phyloP scores from a whole-genome alignment of 2,888 invertebrate species.

The Hermaeophaga mercurialis region DNA sequence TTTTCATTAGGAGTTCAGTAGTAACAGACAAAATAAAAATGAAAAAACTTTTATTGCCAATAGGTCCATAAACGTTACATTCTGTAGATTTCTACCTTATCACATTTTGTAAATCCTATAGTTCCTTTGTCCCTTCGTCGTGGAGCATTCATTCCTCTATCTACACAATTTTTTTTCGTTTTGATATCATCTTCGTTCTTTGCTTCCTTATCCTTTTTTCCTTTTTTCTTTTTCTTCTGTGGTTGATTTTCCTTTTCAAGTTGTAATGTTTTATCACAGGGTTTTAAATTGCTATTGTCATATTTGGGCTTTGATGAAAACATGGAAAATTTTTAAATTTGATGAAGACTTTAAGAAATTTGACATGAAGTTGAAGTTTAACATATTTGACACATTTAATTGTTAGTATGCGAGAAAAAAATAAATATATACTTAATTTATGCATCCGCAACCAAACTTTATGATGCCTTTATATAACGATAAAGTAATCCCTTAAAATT shows the following conservation, averaged over 20 bases:
- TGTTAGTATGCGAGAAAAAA: too few species aligned
- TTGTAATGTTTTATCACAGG: not conserved
- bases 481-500: conserved; percentile 10
- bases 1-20: too few species aligned
- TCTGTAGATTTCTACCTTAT: not conserved
- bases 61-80: too few species aligned
- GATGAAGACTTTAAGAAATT: too few species aligned
- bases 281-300: not conserved
- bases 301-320: too few species aligned
- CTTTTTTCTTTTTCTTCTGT: not conserved
- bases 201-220: not conserved
- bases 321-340: too few species aligned
- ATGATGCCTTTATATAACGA: not conserved
- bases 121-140: not conserved
- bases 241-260: not conserved
- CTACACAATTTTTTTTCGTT: not conserved
- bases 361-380: too few species aligned
- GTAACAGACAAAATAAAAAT: too few species aligned
- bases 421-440: too few species aligned
- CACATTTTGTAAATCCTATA: not conserved
- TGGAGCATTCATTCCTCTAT: not conserved
- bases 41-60: too few species aligned
- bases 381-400: too few species aligned
- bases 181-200: not conserved
- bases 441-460: too few species aligned